phyloP scores from a whole-genome alignment of 1,140 invertebrate genomes.

The Platyscapa corneri region DNA sequence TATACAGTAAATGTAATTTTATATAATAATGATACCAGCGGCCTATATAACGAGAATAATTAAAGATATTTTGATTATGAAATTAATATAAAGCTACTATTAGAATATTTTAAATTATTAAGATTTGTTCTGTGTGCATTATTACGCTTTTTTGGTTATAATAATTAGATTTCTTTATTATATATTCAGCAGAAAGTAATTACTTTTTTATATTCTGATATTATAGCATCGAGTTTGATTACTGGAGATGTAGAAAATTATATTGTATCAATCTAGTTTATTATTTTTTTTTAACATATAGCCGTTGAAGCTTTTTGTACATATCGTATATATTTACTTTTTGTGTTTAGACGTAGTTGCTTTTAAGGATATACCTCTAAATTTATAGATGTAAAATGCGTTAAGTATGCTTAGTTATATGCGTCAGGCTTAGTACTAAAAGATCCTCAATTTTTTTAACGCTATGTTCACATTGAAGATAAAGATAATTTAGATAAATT shows the following conservation, averaged over 20 bases:
- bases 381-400: neutral
- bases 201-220: neutral
- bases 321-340: neutral
- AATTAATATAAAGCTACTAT: neutral
- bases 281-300: conserved; percentile 8
- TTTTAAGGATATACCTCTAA: neutral
- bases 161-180: neutral
- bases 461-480: neutral
- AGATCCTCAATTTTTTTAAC: neutral
- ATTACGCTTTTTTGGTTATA: neutral
- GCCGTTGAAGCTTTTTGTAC: neutral
- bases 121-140: neutral
- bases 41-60: neutral
- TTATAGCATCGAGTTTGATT: neutral
- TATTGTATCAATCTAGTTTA: neutral
- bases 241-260: neutral
- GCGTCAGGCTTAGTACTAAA: neutral
- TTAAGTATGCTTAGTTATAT: neutral
- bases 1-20: neutral
- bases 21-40: neutral
- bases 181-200: neutral
- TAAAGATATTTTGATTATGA: neutral
- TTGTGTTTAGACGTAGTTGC: neutral
- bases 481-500: neutral
- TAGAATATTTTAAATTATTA: no score